Evolutionary conservation across 1,140 invertebrate species (phyloP), one percentile per base, ranked within the genome.

Genomic region (Bombus huntii): DNA sequence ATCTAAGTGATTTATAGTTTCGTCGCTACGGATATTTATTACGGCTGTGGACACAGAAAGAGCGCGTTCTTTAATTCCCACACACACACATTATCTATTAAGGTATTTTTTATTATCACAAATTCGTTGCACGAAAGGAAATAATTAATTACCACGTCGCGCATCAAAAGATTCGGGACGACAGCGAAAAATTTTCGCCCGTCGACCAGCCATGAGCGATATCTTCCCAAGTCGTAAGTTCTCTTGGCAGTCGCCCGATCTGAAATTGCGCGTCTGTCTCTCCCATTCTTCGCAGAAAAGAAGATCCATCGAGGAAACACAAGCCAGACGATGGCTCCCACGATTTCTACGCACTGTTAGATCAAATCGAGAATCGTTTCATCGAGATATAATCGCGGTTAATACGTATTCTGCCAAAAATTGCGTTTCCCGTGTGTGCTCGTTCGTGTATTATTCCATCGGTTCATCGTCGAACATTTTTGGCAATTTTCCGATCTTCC

Each of bases 401-500:
- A 73, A 85, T 85, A 80, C 77, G 68, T 80, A 65, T 80, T 72
- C 77, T 80, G 83, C 42, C 77, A 85, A 80, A 80, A 85, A 79
- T 71, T 79, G 68, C 76, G 71, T 85, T n/a, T 18, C 28, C 31
- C 57, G 3, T 28, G 18, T 8, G 37, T 25, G 6, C n/a, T n/a
- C 28, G 70, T 70, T 28, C 31, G 72, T 44, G 74, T 66, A 84
- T 84, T 75, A 59, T 70, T 47, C 66, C 37, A 39, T 12, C 15
- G 39, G 65, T 31, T n/a, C 66, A 53, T 85, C 28, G 53, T 39
- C 68, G 25, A 72, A 71, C 28, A 12, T 18, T 34, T 42, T 73
- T 85, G 83, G 83, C 83, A 80, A 53, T 42, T 15, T 22, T 85
- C 83, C 83, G 83, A 80, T 73, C 83, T 85, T 15, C 28, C 18